Percentiles rank a stretch among this genome's conserved stretches.
Conservation (phyloP, 2,113 vertebrate genomes). For the Cettia cetti region DNA sequence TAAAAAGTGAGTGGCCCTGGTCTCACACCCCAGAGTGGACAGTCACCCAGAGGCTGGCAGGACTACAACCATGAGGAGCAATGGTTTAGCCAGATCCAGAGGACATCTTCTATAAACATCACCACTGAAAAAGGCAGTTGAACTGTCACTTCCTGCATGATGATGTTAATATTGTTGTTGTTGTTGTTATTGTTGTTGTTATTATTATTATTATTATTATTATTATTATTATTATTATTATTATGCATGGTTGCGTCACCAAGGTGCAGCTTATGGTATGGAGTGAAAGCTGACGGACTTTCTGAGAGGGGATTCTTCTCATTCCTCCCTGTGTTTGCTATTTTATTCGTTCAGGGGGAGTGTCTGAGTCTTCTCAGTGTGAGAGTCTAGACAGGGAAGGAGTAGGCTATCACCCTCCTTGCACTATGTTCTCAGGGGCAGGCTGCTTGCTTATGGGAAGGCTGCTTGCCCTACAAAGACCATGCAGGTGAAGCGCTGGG, state of each 20-base stretch:
- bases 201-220: not conserved
- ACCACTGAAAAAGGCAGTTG: not conserved
- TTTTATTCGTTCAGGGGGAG: not conserved
- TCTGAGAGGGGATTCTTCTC: not conserved
- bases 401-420: not conserved
- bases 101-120: not conserved
- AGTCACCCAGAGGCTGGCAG: accelerated
- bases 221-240: not conserved
- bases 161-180: not conserved
- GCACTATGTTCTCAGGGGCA: not conserved
- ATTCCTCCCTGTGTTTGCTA: not conserved
- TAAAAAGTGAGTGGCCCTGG: not conserved
- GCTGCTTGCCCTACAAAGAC: not conserved
- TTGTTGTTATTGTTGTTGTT: not conserved
- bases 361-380: not conserved
- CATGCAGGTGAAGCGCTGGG: not conserved
- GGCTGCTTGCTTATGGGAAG: accelerated
- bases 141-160: not conserved
- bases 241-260: not conserved
- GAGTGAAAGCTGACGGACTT: not conserved
- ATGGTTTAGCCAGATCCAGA: not conserved
- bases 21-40: not conserved
- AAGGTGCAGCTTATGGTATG: not conserved
- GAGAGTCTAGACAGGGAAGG: not conserved
- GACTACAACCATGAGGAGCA: accelerated